These are phyloP conservation scores for Noctua pronuba DNA, from an alignment of 2,888 invertebrate genomes.

Conservation along the genomic window DNA sequence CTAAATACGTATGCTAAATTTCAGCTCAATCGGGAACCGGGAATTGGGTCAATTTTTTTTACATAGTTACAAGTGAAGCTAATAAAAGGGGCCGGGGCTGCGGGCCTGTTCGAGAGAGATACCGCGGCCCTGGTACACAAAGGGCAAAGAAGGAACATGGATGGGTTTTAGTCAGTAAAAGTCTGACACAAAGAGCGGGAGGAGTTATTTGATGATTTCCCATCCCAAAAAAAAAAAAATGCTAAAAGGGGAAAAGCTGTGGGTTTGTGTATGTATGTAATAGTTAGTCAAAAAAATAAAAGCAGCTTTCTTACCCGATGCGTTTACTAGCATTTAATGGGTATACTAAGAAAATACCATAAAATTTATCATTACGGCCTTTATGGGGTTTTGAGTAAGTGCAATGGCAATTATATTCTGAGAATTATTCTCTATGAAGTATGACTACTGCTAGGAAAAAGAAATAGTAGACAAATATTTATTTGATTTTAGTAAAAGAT, in stretches of 20 bases:
- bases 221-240: no score
- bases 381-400: constrained; percentile 61
- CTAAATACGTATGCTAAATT: not conserved
- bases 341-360: constrained; percentile 47
- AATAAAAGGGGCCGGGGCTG: no score
- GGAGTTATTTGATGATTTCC: no score
- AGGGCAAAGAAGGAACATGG: no score
- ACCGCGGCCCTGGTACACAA: no score
- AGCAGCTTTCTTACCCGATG: constrained; percentile 28
- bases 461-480: constrained; percentile 6
- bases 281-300: constrained; percentile 20
- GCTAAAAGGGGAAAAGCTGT: not conserved
- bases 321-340: constrained; percentile 45
- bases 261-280: not conserved
- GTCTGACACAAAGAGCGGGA: no score
- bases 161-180: no score
- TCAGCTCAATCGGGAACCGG: not conserved
- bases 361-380: constrained; percentile 54
- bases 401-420: constrained; percentile 51
- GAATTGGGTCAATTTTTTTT: not conserved
- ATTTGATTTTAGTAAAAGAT: not conserved
- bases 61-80: not conserved
- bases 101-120: no score
- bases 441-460: constrained; percentile 16
- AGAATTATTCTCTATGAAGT: constrained; percentile 42